phyloP scores from a whole-genome alignment of 1,140 invertebrate species.

The Pseudomyrmex sp. region DNA sequence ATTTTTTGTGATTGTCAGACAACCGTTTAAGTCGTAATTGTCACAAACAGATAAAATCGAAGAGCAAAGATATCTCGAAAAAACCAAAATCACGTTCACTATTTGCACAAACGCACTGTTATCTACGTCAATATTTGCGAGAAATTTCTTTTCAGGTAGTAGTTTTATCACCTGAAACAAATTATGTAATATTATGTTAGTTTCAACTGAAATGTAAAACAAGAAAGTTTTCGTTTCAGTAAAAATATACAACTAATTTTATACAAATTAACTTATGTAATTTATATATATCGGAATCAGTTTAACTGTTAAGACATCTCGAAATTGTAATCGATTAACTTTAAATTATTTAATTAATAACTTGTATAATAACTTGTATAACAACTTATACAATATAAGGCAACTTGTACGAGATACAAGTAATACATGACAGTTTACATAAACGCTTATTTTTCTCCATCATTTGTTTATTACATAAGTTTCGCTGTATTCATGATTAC shows the following conservation, averaged over 20 bases:
- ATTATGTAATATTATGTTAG: neutral
- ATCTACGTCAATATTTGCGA: slow-evolving; percentile 19
- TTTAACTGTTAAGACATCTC: neutral
- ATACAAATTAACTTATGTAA: neutral
- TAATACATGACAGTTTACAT: too few species aligned
- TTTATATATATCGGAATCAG: neutral
- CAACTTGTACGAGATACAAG: too few species aligned
- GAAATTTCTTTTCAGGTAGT: neutral
- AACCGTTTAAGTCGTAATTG: slow-evolving; percentile 4
- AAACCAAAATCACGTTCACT: neutral
- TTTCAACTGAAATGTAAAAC: slow-evolving; percentile 1
- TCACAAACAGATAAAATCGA: slow-evolving; percentile 20
- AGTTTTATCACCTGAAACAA: neutral
- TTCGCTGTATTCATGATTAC: neutral
- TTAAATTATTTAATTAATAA: slow-evolving; percentile 33
- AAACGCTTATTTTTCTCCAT: too few species aligned
- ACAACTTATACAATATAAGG: neutral
- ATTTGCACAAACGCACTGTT: slow-evolving; percentile 33
- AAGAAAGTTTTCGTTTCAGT: neutral
- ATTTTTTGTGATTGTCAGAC: slow-evolving; percentile 42
- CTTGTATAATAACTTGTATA: neutral
- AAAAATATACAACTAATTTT: slow-evolving; percentile 26
- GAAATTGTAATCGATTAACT: slow-evolving; percentile 2
- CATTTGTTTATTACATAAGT: too few species aligned
- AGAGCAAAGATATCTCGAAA: neutral